Base-by-base conservation (phyloP, 2,113 vertebrate species). In the Calcarius ornatus region DNA sequence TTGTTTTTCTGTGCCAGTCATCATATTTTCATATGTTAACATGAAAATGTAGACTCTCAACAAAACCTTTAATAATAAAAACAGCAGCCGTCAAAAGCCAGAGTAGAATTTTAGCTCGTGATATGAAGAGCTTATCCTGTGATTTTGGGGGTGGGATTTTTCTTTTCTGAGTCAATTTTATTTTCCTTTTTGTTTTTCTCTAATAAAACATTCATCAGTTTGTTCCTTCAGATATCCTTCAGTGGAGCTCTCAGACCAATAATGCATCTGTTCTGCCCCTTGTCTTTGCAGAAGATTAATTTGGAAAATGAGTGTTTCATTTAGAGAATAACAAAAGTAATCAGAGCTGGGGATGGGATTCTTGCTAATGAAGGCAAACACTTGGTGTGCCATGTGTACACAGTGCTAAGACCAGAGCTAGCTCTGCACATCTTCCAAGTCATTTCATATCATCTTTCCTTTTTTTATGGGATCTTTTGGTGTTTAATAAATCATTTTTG, bases 51-150 rank as follows among this genome's bases (percentile, higher is more conserved):
- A 97, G 95, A 78, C 68, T 95, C 93, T 97, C 96, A 88, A 95
- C 92, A 97, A 96, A 97, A 93, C 59, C 87, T 96, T 97, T 97
- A 97, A 96, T 97, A 98, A 98, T 97, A 97, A 97, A 98, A 98
- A 61, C 72, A 96, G 80, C 77, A 95, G 90, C 89, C 23, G 1
- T 94, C 95, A 95, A 97, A 96, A 96, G 80, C 95, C 95, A 83
- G 90, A 81, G 86, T 79, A 94, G 78, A 97, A 96, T 95, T 87
- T 95, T 91, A 96, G 91, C 76, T 95, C 97, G 71, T 86, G 79
- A 79, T 92, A 72, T 76, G 60, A 95, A 82, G 95, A 96, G 70
- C 95, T 96, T 90, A 96, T 97, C 88, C 91, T 92, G 65, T 30
- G 38, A 30, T 95, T 97, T 96, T 96, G 5, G 16, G 30, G 23